These are phyloP conservation scores for Rhagium mordax DNA, from an alignment of 2,888 invertebrate species.

Conservation along the genomic window DNA sequence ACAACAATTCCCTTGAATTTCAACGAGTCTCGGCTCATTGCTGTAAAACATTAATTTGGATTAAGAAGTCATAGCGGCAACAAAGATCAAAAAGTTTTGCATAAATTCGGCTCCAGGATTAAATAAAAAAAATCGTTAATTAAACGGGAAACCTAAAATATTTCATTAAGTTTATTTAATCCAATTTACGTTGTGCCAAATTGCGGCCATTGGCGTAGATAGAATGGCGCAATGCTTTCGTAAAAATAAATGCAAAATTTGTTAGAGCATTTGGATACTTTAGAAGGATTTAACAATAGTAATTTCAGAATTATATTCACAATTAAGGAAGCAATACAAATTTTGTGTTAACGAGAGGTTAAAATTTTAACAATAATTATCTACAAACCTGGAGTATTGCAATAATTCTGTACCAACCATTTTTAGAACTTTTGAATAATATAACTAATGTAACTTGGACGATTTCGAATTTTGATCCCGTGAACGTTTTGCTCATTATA, in stretches of 20 bases:
- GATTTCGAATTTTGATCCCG: no score
- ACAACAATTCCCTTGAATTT: not conserved
- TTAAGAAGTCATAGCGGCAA: slow-evolving; percentile 48
- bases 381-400: no score
- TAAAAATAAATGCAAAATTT: not conserved
- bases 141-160: slow-evolving; percentile 49
- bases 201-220: slow-evolving; percentile 11
- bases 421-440: no score
- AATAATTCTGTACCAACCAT: no score
- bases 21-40: not conserved
- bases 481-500: no score
- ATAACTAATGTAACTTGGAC: no score
- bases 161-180: slow-evolving; percentile 49
- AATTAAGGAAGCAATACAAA: no score
- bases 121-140: slow-evolving; percentile 49
- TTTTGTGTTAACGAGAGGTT: no score
- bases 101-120: slow-evolving; percentile 49
- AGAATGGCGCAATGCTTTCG: not conserved
- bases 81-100: slow-evolving; percentile 50
- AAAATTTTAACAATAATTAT: no score
- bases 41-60: slow-evolving; percentile 48
- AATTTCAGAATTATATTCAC: no score
- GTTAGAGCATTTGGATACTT: no score
- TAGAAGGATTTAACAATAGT: no score
- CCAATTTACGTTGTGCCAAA: slow-evolving; percentile 44